Evolutionary conservation across 2,797 vertebrate genomes (phyloP).

Genomic region (Melanotaenia maccullochi): DNA sequence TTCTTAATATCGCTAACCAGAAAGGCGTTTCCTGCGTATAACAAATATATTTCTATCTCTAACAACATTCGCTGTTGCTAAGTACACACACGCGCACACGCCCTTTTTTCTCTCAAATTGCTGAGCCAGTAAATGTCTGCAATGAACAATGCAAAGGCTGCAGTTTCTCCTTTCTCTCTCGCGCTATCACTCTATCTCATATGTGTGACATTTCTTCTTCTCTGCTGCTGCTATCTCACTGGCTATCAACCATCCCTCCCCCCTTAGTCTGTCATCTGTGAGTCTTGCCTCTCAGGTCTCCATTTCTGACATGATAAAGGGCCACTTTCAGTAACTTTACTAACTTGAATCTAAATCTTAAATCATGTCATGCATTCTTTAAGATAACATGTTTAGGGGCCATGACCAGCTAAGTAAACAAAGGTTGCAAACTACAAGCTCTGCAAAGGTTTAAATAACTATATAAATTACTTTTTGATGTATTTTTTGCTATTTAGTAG

Average conservation of each 20-base stretch:
- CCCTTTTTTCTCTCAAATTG: constrained; percentile 51
- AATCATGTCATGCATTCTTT: constrained; percentile 20
- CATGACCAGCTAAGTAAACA: not conserved
- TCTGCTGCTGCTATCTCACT: constrained; percentile 65
- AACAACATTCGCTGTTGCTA: constrained; percentile 61
- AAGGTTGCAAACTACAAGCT: not conserved
- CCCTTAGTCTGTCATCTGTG: constrained; percentile 70
- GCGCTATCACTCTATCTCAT: constrained; percentile 49
- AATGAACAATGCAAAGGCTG: constrained; percentile 84
- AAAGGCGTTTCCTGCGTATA: constrained; percentile 48
- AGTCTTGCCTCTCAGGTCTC: constrained; percentile 67
- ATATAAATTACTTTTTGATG: not conserved
- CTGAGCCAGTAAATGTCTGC: constrained; percentile 83
- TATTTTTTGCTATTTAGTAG: not conserved
- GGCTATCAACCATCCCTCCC: constrained; percentile 65
- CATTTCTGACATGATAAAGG: constrained; percentile 62
- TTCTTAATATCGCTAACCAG: constrained; percentile 72
- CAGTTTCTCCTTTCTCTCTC: constrained; percentile 66
- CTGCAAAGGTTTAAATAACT: not conserved
- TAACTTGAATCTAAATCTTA: constrained; percentile 25
- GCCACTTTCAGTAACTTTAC: constrained; percentile 51
- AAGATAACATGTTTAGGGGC: constrained; percentile 5
- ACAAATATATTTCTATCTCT: constrained; percentile 55
- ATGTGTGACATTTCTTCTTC: constrained; percentile 65
- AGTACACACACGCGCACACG: constrained; percentile 35